phyloP scores from a whole-genome alignment of 1,140 invertebrate species.

The Lepidostoma basale region DNA sequence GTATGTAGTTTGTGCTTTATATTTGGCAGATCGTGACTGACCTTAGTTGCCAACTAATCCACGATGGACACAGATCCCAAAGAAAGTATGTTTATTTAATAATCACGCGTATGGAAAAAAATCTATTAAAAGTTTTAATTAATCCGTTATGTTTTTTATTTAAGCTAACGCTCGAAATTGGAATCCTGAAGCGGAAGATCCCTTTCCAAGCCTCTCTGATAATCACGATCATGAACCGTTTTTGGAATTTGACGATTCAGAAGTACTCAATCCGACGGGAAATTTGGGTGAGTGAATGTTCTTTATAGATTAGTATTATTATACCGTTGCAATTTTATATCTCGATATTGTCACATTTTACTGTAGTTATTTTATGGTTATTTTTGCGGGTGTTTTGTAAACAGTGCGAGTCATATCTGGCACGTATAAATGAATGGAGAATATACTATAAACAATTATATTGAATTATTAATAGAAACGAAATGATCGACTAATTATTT shows the following conservation, averaged over 20 bases:
- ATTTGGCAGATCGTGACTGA: conserved; percentile 21
- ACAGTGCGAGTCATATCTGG: not conserved
- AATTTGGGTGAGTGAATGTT: conserved; percentile 46
- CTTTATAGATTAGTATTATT: too few species aligned
- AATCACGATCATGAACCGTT: conserved; percentile 93
- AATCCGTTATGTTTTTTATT: too few species aligned
- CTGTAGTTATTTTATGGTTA: not conserved
- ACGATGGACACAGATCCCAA: conserved; percentile 27
- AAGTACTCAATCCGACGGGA: conserved; percentile 70
- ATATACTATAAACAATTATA: too few species aligned
- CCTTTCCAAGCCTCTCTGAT: conserved; percentile 87
- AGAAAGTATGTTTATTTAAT: conserved; percentile 4
- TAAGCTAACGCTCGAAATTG: conserved; percentile 51
- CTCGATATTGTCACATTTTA: not conserved
- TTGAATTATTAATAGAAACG: too few species aligned
- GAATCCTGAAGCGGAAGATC: conserved; percentile 68
- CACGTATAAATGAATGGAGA: not conserved
- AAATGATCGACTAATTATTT: too few species aligned
- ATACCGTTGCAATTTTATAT: too few species aligned
- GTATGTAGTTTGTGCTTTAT: conserved; percentile 21
- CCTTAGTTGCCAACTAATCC: not conserved
- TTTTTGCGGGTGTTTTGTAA: too few species aligned
- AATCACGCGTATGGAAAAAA: too few species aligned
- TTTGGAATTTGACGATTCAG: conserved; percentile 95
- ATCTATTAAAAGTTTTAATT: too few species aligned